Conservation (phyloP, 2,113 vertebrate species). For the Lepisosteus osseus region DNA sequence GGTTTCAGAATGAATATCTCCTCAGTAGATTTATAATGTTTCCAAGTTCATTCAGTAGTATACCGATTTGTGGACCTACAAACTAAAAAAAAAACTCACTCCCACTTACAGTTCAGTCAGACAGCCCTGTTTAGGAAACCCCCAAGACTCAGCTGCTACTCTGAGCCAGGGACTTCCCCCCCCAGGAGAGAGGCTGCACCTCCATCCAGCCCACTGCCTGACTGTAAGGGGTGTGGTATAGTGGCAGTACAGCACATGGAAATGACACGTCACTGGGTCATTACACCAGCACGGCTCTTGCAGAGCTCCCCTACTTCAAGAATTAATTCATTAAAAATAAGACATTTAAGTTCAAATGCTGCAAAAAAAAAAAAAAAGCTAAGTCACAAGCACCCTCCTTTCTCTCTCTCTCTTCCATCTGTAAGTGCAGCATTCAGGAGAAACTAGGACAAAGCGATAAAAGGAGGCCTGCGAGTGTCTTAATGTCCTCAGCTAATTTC, state of each 20-base stretch:
- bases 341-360: background rate
- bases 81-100: background rate
- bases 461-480: slow-evolving; percentile 27
- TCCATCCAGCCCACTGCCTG: too few species aligned
- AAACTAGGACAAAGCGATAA: slow-evolving; percentile 31
- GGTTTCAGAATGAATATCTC: background rate
- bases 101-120: background rate
- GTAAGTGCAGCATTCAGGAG: background rate
- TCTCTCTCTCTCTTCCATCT: slow-evolving; percentile 33
- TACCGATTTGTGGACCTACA: background rate
- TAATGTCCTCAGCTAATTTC: slow-evolving; percentile 46
- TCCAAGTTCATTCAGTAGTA: background rate
- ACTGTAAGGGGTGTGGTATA: background rate
- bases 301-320: slow-evolving; percentile 19
- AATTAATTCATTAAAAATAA: slow-evolving; percentile 35
- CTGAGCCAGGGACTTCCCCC: background rate
- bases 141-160: background rate
- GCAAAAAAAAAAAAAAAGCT: slow-evolving; percentile 43
- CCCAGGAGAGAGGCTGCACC: background rate
- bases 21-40: background rate
- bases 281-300: too few species aligned
- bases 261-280: background rate
- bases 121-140: slow-evolving; percentile 4
- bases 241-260: background rate
- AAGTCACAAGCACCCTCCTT: slow-evolving; percentile 43